Conservation (phyloP, 2,113 vertebrate genomes). For the Otocyon megalotis region DNA sequence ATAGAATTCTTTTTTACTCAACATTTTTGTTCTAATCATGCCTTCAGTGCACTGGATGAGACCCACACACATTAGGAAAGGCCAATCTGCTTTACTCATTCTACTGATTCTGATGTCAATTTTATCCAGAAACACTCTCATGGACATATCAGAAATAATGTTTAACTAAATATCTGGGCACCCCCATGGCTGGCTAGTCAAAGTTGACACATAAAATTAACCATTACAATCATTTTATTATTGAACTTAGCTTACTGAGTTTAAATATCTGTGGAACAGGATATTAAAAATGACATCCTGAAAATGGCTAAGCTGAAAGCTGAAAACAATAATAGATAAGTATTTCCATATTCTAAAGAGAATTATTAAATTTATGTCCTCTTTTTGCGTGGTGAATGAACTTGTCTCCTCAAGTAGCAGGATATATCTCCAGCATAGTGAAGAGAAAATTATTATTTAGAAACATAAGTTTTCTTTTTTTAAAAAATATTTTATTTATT, state of each 20-base stretch:
- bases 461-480: neutral
- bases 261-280: neutral
- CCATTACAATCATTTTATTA: neutral
- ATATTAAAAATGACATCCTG: neutral
- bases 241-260: neutral
- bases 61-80: neutral
- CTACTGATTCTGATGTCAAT: neutral
- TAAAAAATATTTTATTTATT: too few species aligned
- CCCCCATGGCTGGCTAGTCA: neutral
- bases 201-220: neutral
- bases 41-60: neutral
- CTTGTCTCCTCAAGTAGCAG: neutral
- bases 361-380: neutral
- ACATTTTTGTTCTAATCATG: neutral
- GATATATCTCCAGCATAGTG: neutral
- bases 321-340: neutral
- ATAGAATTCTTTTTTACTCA: neutral
- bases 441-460: neutral
- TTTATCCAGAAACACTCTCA: neutral
- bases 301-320: neutral
- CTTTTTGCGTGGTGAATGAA: neutral
- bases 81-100: neutral
- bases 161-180: neutral
- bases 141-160: neutral
- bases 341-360: neutral